Base-by-base conservation (phyloP, 2,113 vertebrate genomes). In the Nettapus auritus region DNA sequence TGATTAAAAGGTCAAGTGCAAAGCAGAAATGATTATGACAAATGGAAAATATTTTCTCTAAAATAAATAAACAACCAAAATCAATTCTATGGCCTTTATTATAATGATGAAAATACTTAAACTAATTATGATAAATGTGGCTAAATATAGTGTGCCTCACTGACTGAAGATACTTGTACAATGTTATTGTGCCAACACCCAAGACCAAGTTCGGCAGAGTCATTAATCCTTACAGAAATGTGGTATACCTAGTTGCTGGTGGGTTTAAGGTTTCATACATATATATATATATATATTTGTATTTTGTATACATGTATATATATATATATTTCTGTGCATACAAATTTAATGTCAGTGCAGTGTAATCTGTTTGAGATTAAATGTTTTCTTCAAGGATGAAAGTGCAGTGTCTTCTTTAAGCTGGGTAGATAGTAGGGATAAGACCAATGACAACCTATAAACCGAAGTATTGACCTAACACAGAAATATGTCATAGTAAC, bases 1-100 rank as follows among this genome's bases (percentile, higher is more conserved):
- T 87, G 86, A 95, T 95, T 92, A 93, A 94, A 96, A 96, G 92
- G 92, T 96, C 93, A 97, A 95, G 86, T 84, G 86, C 66, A 79
- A 89, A 93, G 71, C n/a, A 84, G 81, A 69, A 50, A 89, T 34
- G 56, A 81, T 79, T 56, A 90, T 73, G 85, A 81, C 60, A 93
- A 74, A 73, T 44, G 17, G 31, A 90, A 94, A 96, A 96, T 96
- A 94, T 90, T 94, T 94, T 79, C 66, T 78, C 33, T 74, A 73
- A 96, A 92, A 94, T 83, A 92, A 94, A 81, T 19, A 94, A 94
- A 82, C 88, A 88, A 63, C 42, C 60, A 36, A 90, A 85, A 69
- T 79, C 9, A 0, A 64, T 87, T 90, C 44, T 25, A 15, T 69
- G 79, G 53, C 52, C 44, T 71, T 88, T 71, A 71, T 88, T 89